phyloP scores from a whole-genome alignment of 1,140 invertebrate species.

The Callitettix versicolor region DNA sequence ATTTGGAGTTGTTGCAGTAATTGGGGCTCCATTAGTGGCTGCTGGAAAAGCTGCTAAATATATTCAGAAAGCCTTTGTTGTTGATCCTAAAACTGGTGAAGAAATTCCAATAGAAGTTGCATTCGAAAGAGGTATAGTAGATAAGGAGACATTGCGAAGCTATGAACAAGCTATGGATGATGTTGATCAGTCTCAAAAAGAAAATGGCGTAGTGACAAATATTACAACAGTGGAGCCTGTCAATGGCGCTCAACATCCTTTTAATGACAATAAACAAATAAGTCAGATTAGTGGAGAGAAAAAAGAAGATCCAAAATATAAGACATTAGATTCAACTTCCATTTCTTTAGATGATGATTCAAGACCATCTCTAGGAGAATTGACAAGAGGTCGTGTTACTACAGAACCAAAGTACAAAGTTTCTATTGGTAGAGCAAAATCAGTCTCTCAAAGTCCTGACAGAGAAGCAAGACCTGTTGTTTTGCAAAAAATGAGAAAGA shows the following conservation, averaged over 20 bases:
- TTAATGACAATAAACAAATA: slow-evolving; percentile 39
- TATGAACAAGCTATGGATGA: slow-evolving; percentile 33
- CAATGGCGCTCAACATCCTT: background rate
- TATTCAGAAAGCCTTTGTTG: slow-evolving; percentile 46
- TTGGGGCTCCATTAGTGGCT: slow-evolving; percentile 43
- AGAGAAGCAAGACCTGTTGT: slow-evolving; percentile 55
- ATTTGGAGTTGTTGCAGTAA: slow-evolving; percentile 54
- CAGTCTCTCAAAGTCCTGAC: slow-evolving; percentile 40
- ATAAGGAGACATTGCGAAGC: slow-evolving; percentile 46
- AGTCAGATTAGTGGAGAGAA: slow-evolving; percentile 23
- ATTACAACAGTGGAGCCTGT: background rate
- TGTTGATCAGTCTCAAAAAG: slow-evolving; percentile 32
- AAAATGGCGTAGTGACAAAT: slow-evolving; percentile 29
- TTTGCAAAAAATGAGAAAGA: slow-evolving; percentile 66
- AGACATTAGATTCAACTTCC: slow-evolving; percentile 29
- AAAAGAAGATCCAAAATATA: slow-evolving; percentile 28
- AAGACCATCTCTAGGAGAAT: slow-evolving; percentile 40
- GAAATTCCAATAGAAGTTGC: slow-evolving; percentile 68
- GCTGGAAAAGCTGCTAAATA: slow-evolving; percentile 41
- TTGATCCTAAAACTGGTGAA: slow-evolving; percentile 63
- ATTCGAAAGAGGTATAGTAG: slow-evolving; percentile 59
- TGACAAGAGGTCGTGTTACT: slow-evolving; percentile 44
- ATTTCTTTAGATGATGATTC: slow-evolving; percentile 32
- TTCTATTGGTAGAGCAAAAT: slow-evolving; percentile 44
- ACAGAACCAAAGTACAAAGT: slow-evolving; percentile 58